Evolutionary conservation across 2,797 vertebrate species (phyloP).

Genomic region (Acanthurus leucopareius): DNA sequence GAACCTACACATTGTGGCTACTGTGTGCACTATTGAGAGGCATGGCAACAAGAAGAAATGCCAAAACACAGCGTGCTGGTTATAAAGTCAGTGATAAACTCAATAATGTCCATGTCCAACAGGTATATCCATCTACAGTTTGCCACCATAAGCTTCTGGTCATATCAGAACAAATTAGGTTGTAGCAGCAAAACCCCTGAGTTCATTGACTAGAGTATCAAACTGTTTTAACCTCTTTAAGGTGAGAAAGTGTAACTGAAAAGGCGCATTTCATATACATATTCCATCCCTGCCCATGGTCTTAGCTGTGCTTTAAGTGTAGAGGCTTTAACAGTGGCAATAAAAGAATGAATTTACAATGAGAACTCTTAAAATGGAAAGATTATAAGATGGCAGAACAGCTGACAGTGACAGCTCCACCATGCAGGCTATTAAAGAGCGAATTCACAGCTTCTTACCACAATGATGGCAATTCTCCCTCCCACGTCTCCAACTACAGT

Average conservation of each 20-base stretch:
- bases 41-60: neutral
- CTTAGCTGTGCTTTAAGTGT: neutral
- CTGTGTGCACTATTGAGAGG: neutral
- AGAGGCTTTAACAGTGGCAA: neutral
- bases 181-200: neutral
- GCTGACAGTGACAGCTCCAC: neutral
- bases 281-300: too few relatives aligned
- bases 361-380: neutral
- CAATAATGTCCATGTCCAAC: neutral
- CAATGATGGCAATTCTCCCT: conserved; percentile 97
- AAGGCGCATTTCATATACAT: neutral
- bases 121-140: neutral
- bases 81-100: neutral
- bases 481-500: conserved; percentile 98
- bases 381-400: neutral
- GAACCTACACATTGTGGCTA: neutral
- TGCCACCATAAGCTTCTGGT: neutral
- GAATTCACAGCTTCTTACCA: conserved; percentile 85
- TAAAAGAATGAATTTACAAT: neutral
- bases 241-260: neutral
- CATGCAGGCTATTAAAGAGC: neutral
- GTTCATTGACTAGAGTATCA: neutral
- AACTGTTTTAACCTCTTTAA: neutral
- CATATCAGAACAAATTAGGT: neutral
- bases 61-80: neutral